Evolutionary conservation across 2,888 invertebrate genomes (phyloP), one percentile per base, ranked within the genome.

Genomic region (Apodemia zela): DNA sequence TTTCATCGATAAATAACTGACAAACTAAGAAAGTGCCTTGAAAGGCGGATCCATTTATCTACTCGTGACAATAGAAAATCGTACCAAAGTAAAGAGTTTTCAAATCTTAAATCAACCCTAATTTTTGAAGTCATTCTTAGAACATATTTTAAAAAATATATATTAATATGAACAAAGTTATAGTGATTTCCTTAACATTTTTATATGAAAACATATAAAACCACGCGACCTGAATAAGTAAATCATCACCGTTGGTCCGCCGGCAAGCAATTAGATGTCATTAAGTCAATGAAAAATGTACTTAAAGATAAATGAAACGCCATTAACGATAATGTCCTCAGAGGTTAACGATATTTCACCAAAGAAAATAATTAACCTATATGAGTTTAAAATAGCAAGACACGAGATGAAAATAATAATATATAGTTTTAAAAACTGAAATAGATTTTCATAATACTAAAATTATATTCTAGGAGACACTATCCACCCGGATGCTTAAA

Each of bases 351-450:
- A 57, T 57, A 57, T 57, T 57, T 57, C 57, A 57, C 57, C 25
- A 57, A 57, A 57, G 57, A 57, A 57, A 57, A 57, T 57, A 29
- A 57, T 57, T 57, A 57, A 57, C 57, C 57, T 57, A 29, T 29
- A 57, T 57, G 54, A 54, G 29, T 25, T 54, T 25, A 54, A 54
- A 54, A 54, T 54, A 54, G 54, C 29, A 15, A 51, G 45, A 15
- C 45, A 45, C 15, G 17, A 45, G 6, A 45, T 45, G 42, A 15
- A 15, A 45, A 45, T n/a, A 45, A 45, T 33, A 8, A 33, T 29
- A 29, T 29, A 29, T 8, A 33, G 33, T 33, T 33, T 33, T 8
- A 33, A 8, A 33, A 8, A 33, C 33, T 8, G 33, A 33, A 33
- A 33, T 33, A 33, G 0, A 8, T 33, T 33, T 33, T 33, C 33